Percentiles rank a stretch among this genome's conserved stretches.
These are phyloP conservation scores for Anastrepha ludens DNA, from an alignment of 1,140 invertebrate genomes.

Conservation along the genomic window DNA sequence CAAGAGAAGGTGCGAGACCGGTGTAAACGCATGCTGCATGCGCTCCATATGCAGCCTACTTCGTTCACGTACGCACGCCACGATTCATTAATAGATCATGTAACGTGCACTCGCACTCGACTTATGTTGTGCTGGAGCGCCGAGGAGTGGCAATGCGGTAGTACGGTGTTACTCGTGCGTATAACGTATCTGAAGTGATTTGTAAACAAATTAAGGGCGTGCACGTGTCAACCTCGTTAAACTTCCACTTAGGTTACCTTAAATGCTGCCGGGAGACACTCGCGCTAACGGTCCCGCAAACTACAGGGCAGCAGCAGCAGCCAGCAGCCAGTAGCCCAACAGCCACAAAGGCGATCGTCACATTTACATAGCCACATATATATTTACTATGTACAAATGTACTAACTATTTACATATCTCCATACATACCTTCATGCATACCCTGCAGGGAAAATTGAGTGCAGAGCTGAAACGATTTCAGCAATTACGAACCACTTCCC, in stretches of 20 bases:
- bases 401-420: neutral
- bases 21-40: conserved; percentile 20
- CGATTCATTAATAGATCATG: conserved; percentile 48
- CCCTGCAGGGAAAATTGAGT: no score
- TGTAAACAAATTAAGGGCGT: conserved; percentile 73
- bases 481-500: no score
- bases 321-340: conserved; percentile 42
- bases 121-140: neutral
- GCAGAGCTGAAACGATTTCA: no score
- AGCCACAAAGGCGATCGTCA: conserved; percentile 41
- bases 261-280: conserved; percentile 38
- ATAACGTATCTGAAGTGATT: conserved; percentile 73
- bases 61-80: conserved; percentile 29
- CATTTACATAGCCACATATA: neutral
- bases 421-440: neutral
- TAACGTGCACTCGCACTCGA: conserved; percentile 10
- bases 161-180: conserved; percentile 64
- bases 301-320: neutral
- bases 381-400: neutral
- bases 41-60: neutral
- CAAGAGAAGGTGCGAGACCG: conserved; percentile 8
- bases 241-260: conserved; percentile 60
- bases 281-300: neutral
- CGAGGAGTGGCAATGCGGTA: neutral
- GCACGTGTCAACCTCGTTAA: conserved; percentile 70